Base-by-base conservation (phyloP, 2,113 vertebrate genomes). In the Cyprinodon tularosa region DNA sequence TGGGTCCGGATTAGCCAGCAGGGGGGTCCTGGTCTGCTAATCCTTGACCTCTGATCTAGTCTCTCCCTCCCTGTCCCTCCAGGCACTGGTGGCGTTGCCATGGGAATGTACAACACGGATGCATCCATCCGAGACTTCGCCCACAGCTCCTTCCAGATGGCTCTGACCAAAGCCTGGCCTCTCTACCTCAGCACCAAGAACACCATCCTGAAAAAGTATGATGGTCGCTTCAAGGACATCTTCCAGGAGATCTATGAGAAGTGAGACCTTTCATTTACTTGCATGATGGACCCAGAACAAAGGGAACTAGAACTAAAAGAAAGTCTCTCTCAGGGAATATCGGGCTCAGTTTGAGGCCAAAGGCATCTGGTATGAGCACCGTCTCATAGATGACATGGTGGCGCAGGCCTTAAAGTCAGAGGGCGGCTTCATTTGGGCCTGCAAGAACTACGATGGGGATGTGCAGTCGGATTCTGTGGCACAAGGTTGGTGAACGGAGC, bases 141-240 rank as follows among this genome's bases (percentile, higher is more conserved):
- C n/a, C 98, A 98, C 88, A 98, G 98, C 92, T 99, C 98, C 80
- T 97, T 99, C 91, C 97, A 97, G 87, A 96, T 98, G 96, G 97
- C 95, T 3, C 80, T 99, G 79, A 85, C 89, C 39, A 99, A 99
- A 93, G 86, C 72, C 40, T 98, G 96, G 96, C 96, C 97, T 1
- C 93, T 99, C 38, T 99, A 99, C 87, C 95, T 99, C 94, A 99
- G 98, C 94, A 99, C 98, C 86, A 99, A 99, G 87, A 99, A 99
- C 91, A 99, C 98, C 65, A 99, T 99, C 87, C 95, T 99, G 84
- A 99, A 99, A 94, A 96, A 94, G 91, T 99, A 99, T 0, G 98
- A 99, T 62, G 98, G 98, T 0, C 96, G 96, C 78, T 99, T 99
- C 91, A 99, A 98, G 84, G 98, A 99, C 88, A 97, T 99, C 88